Percentiles rank a stretch among this genome's conserved stretches.
Evolutionary conservation across 2,113 vertebrate species (phyloP).

Genomic region (Microtus montanus): DNA sequence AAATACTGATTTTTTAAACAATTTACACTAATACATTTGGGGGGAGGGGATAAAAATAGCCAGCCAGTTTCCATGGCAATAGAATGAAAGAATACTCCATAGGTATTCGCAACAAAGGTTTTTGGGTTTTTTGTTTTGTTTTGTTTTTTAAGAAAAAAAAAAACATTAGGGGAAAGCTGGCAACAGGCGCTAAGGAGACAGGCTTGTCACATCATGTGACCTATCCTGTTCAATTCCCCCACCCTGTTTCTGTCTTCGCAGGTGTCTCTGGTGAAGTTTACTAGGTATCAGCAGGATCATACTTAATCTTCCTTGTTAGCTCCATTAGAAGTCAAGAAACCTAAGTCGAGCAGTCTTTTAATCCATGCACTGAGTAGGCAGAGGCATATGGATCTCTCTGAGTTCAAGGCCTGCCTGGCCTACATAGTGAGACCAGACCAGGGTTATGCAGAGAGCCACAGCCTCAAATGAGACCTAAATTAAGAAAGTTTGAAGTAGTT

Average conservation of each 20-base stretch:
- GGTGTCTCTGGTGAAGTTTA: neutral
- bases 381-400: neutral
- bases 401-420: neutral
- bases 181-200: neutral
- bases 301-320: neutral
- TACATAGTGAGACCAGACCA: neutral
- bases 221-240: neutral
- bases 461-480: neutral
- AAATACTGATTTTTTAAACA: neutral
- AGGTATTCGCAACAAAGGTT: neutral
- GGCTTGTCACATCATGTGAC: neutral
- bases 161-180: neutral
- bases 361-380: neutral
- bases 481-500: neutral
- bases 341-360: neutral
- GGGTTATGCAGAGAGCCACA: neutral
- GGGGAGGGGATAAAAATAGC: neutral
- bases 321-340: neutral
- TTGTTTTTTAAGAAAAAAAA: neutral
- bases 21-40: neutral
- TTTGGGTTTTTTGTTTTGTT: no score
- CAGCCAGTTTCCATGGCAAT: neutral
- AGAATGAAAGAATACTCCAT: constrained; percentile 22
- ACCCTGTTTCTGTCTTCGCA: neutral
- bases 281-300: neutral